A percentile compares a stretch with the other conserved stretches of the same genome.
Evolutionary conservation across 1,140 invertebrate species (phyloP).

Genomic region (Hycleus phaleratus): DNA sequence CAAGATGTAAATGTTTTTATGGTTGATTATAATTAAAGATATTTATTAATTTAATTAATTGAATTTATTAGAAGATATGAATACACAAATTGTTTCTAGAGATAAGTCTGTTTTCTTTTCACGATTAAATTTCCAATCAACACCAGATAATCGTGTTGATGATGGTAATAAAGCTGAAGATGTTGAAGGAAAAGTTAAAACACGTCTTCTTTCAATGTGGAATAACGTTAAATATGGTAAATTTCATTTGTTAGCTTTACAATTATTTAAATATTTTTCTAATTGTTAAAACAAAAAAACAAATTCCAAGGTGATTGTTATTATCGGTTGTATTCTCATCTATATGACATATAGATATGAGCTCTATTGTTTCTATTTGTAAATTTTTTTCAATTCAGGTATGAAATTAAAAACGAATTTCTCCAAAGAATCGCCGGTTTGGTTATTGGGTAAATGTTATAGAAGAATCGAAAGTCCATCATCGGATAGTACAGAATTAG

Average conservation of each 20-base stretch:
- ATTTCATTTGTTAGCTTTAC: constrained; percentile 1
- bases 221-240: constrained; percentile 83
- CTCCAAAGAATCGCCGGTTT: constrained; percentile 79
- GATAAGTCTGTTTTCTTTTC: not conserved
- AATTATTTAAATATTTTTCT: not conserved
- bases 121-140: not conserved
- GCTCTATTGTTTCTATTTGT: not conserved
- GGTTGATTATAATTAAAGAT: not conserved
- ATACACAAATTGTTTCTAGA: not conserved
- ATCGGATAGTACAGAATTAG: constrained; percentile 57
- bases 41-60: not conserved
- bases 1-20: not conserved
- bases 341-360: not conserved
- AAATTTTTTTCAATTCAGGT: constrained; percentile 19
- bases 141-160: constrained; percentile 1
- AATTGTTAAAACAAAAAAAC: too few species aligned
- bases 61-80: not conserved
- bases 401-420: constrained; percentile 72
- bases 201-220: constrained; percentile 75
- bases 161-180: constrained; percentile 34
- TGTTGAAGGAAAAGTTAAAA: constrained; percentile 70
- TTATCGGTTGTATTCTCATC: not conserved
- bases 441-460: constrained; percentile 74
- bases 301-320: not conserved
- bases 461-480: constrained; percentile 56